Evolutionary conservation across 2,113 vertebrate species (phyloP).

Genomic region (Guaruba guarouba): DNA sequence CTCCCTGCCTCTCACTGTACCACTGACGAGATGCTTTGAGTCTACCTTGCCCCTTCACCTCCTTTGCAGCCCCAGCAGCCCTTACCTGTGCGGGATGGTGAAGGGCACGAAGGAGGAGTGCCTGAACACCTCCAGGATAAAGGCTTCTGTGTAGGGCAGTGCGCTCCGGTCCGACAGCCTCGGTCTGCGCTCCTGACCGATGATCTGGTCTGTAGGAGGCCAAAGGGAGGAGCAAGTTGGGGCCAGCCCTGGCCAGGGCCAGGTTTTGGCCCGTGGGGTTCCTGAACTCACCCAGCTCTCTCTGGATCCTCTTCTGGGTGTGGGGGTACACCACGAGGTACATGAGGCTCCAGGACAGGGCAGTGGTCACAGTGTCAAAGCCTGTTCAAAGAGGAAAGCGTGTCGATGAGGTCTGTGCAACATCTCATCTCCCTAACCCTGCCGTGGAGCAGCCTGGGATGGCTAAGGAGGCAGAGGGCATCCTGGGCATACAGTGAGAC

Average conservation of each 20-base stretch:
- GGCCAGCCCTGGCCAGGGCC: background rate
- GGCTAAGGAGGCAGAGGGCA: background rate
- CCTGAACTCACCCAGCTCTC: constrained; percentile 82
- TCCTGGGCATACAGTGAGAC: background rate
- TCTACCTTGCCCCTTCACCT: background rate
- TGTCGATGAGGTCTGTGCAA: background rate
- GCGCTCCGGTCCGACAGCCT: constrained; percentile 75
- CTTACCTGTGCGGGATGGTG: constrained; percentile 84
- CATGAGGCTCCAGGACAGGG: constrained; percentile 84
- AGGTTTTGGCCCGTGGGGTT: rapidly evolving
- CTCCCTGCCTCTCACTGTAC: background rate
- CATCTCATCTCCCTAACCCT: background rate
- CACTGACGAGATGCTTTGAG: background rate
- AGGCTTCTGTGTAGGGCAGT: constrained; percentile 85
- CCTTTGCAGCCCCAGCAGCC: background rate
- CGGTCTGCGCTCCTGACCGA: constrained; percentile 79
- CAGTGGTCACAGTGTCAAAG: constrained; percentile 84
- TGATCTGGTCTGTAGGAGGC: constrained; percentile 72
- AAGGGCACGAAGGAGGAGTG: constrained; percentile 91
- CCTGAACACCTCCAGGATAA: constrained; percentile 88
- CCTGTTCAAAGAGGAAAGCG: constrained; percentile 64
- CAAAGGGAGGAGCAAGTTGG: background rate
- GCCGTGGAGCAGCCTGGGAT: background rate
- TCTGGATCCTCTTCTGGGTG: constrained; percentile 82
- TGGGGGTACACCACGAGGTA: constrained; percentile 82